Conservation (phyloP, 1,140 invertebrate genomes). For the Eumaeus atala region DNA sequence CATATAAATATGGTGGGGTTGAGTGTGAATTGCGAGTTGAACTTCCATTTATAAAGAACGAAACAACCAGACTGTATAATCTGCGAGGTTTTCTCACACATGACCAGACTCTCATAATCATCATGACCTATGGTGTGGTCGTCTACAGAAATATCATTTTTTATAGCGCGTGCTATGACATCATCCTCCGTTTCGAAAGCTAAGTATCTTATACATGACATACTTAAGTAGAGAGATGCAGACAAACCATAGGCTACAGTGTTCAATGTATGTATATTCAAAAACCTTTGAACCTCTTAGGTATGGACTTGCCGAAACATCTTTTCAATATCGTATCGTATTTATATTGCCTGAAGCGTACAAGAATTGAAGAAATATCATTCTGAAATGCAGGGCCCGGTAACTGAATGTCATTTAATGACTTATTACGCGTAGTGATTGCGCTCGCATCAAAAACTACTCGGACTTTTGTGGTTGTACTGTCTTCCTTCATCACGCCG, state of each 20-base stretch:
- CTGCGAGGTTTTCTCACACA: conserved; percentile 32
- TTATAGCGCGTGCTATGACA: too few relatives aligned
- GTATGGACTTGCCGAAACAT: conserved; percentile 48
- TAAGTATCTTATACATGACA: too few relatives aligned
- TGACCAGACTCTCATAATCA: conserved; percentile 2
- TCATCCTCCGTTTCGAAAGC: too few relatives aligned
- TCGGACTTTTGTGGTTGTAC: conserved; percentile 21
- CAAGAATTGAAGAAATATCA: conserved; percentile 20
- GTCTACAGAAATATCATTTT: too few relatives aligned
- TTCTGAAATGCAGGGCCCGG: conserved; percentile 17
- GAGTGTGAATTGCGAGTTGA: conserved; percentile 23
- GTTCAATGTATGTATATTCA: not conserved
- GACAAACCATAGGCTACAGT: too few relatives aligned
- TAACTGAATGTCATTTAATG: conserved; percentile 24
- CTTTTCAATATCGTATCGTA: conserved; percentile 40
- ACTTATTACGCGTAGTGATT: conserved; percentile 9
- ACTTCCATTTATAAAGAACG: conserved; percentile 37
- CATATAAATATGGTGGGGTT: conserved; percentile 4
- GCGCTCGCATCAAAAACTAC: conserved; percentile 25
- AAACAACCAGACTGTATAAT: conserved; percentile 25
- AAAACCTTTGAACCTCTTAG: conserved; percentile 25
- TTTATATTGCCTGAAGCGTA: conserved; percentile 19
- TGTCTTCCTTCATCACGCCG: conserved; percentile 14
- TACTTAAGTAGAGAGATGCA: too few relatives aligned
- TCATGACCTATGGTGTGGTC: conserved; percentile 45